Evolutionary conservation across 1,140 invertebrate species (phyloP).

Genomic region (Nixonia krombeini): DNA sequence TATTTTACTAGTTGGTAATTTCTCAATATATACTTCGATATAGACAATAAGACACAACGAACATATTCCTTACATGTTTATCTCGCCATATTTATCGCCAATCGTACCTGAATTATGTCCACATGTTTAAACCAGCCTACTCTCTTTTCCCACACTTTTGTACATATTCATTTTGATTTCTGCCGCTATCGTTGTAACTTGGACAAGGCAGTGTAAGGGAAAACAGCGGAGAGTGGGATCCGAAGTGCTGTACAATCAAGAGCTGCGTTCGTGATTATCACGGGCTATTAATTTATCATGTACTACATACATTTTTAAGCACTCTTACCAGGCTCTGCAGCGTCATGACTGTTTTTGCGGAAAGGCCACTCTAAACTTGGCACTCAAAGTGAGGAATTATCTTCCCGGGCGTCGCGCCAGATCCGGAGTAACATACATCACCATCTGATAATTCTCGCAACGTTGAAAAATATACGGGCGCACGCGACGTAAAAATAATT

Average conservation of each 20-base stretch:
- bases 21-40: no score
- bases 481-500: slow-evolving; percentile 6
- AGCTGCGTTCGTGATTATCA: not conserved
- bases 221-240: no score
- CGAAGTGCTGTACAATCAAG: not conserved
- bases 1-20: no score
- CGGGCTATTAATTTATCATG: slow-evolving; percentile 12
- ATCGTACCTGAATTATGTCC: no score
- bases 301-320: slow-evolving; percentile 3
- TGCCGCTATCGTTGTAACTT: no score
- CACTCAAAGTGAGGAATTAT: slow-evolving; percentile 3
- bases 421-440: slow-evolving; percentile 13
- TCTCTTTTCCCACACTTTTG: no score
- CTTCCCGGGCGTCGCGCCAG: slow-evolving; percentile 27
- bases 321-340: slow-evolving; percentile 9
- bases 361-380: slow-evolving; percentile 16
- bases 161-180: no score
- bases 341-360: slow-evolving; percentile 7
- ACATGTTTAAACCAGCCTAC: no score
- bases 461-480: slow-evolving; percentile 7
- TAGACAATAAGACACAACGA: no score
- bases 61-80: no score
- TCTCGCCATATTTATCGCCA: no score
- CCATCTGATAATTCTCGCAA: slow-evolving; percentile 23
- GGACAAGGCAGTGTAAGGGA: no score